Evolutionary conservation across 2,113 vertebrate species (phyloP), one percentile per base, ranked within the genome.

Genomic region (Echinops telfairi): DNA sequence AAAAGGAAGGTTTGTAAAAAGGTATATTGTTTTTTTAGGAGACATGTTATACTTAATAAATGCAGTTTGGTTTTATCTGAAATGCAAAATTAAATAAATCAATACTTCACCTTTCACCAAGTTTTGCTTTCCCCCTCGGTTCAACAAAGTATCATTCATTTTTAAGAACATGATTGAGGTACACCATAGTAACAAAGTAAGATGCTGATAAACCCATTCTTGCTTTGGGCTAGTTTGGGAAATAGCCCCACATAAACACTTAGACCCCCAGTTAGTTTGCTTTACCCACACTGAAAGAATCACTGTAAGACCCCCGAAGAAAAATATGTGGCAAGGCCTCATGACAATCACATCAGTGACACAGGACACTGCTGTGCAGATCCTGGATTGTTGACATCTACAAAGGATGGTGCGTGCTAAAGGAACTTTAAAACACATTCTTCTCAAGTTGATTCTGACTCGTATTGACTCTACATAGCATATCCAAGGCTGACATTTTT

Each of bases 251-350:
- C 76, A 90, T 91, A 14, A 53, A 53, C 47, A 53, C 47, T 6
- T 53, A 53, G 10, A 84, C n/a, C 19, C 27, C 25, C 16, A 64
- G 47, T 53, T 53, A 66, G 33, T 70, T 88, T 90, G 71, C 70
- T 92, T 80, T 80, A 60, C 27, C 87, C 43, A 78, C 29, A 83
- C 70, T 71, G 91, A 87, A 90, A n/a, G 16, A 66, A 79, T 76
- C 36, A 43, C n/a, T 70, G 79, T 2, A 23, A 91, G 76, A 60
- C 38, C 79, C 79, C 57, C 38, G 62, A 29, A 90, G 43, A 33
- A 92, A 71, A 91, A 78, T 20, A 57, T 6, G 27, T 62, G 12
- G 58, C 33, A 29, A 80, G 80, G 22, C 27, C 25, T 83, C 12
- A 38, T 2, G 79, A 79, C 22, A 16, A 19, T 53, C 57, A 88